A percentile compares a stretch with the other conserved stretches of the same genome.
Conservation (phyloP, 2,888 invertebrate genomes). For the Mythimna pallens region DNA sequence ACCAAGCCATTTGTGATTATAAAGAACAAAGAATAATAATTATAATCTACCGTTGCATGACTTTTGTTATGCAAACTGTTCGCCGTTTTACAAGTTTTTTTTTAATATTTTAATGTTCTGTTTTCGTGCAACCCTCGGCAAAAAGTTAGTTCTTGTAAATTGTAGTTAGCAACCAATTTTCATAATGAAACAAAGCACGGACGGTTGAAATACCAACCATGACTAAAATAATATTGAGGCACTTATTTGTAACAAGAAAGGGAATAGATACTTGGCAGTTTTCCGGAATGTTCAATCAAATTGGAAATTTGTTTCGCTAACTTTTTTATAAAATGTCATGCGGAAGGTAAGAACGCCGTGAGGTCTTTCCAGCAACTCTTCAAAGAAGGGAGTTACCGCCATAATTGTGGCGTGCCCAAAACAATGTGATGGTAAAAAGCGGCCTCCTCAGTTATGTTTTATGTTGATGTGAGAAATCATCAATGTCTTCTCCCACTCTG, state of each 20-base stretch:
- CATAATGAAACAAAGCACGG: slow-evolving; percentile 60
- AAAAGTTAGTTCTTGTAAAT: slow-evolving; percentile 56
- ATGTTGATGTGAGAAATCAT: too few species aligned
- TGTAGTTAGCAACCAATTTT: slow-evolving; percentile 60
- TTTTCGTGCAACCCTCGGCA: slow-evolving; percentile 51
- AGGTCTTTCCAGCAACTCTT: too few species aligned
- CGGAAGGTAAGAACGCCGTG: too few species aligned
- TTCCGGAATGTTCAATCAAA: slow-evolving; percentile 4
- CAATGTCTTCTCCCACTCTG: too few species aligned
- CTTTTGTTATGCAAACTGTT: slow-evolving; percentile 34
- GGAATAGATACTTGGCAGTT: not conserved
- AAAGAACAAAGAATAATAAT: too few species aligned
- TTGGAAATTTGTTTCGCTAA: not conserved
- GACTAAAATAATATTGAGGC: slow-evolving; percentile 15
- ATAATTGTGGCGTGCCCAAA: too few species aligned
- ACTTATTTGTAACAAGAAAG: slow-evolving; percentile 3
- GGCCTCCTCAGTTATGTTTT: too few species aligned
- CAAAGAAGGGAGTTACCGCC: too few species aligned
- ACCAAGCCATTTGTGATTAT: too few species aligned
- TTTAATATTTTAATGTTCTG: slow-evolving; percentile 47
- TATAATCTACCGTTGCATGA: slow-evolving; percentile 29
- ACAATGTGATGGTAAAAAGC: not conserved
- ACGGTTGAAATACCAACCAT: slow-evolving; percentile 28
- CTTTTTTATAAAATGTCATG: too few species aligned
- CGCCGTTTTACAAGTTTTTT: slow-evolving; percentile 20